Conservation (phyloP, 2,113 vertebrate genomes). For the Malaclemys terrapin region DNA sequence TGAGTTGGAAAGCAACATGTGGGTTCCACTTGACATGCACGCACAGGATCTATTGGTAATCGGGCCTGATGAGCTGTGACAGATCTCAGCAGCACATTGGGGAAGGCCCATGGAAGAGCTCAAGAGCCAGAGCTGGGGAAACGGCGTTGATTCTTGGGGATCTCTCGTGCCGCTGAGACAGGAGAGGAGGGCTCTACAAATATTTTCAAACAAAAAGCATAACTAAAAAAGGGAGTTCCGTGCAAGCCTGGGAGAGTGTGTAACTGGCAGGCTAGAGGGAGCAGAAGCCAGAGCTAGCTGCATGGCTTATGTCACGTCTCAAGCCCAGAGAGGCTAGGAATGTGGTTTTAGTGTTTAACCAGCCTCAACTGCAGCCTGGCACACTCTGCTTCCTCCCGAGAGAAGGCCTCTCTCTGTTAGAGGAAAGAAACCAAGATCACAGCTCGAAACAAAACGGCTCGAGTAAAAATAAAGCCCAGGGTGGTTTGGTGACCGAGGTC, state of each 20-base stretch:
- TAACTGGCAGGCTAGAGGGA: neutral
- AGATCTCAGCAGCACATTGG: slow-evolving; percentile 55
- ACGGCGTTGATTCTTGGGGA: neutral
- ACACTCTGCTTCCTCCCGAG: slow-evolving; percentile 78
- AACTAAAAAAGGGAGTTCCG: slow-evolving; percentile 17
- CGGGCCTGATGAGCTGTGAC: slow-evolving; percentile 49
- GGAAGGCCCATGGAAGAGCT: neutral
- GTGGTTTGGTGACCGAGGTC: slow-evolving; percentile 84
- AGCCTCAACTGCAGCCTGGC: slow-evolving; percentile 84
- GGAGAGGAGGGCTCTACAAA: neutral
- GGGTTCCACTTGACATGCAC: slow-evolving; percentile 44
- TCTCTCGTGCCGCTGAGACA: neutral
- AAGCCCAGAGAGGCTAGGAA: slow-evolving; percentile 71
- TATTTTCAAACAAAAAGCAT: slow-evolving; percentile 31
- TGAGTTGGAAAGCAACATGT: slow-evolving; percentile 72
- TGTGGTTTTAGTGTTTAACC: slow-evolving; percentile 86
- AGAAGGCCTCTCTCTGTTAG: slow-evolving; percentile 70
- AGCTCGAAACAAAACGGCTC: slow-evolving; percentile 69
- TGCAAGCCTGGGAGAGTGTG: neutral
- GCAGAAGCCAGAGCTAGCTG: slow-evolving; percentile 53
- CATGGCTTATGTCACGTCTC: slow-evolving; percentile 84
- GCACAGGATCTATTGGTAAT: slow-evolving; percentile 58
- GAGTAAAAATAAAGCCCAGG: slow-evolving; percentile 79
- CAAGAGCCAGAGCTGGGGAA: neutral
- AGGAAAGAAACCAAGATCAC: slow-evolving; percentile 77